Evolutionary conservation across 1,140 invertebrate species (phyloP).

Genomic region (Oryctes rhinoceros): DNA sequence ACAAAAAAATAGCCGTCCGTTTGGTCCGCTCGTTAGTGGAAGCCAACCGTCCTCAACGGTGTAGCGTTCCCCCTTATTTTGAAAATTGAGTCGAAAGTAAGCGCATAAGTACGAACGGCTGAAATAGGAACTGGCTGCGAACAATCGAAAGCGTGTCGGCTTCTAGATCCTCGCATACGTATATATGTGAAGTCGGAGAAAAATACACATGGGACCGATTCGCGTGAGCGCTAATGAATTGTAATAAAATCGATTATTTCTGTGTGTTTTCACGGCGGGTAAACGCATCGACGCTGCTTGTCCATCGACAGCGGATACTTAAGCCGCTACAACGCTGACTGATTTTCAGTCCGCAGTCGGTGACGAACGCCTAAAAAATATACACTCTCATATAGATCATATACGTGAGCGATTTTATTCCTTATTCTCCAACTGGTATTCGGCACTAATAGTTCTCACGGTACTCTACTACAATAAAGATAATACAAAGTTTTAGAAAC

Average conservation of each 20-base stretch:
- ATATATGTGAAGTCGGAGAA: not conserved
- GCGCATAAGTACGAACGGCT: not conserved
- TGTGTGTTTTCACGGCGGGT: constrained; percentile 4
- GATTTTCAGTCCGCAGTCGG: constrained; percentile 11
- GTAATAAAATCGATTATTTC: constrained; percentile 15
- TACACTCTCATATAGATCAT: not conserved
- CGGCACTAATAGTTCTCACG: too few relatives aligned
- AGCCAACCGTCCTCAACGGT: too few relatives aligned
- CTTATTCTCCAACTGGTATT: too few relatives aligned
- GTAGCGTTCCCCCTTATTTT: not conserved
- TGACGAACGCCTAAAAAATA: constrained; percentile 4
- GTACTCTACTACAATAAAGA: too few relatives aligned
- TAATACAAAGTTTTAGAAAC: too few relatives aligned
- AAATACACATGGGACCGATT: not conserved
- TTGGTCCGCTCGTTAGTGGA: too few relatives aligned
- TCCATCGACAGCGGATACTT: constrained; percentile 10
- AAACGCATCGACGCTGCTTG: not conserved
- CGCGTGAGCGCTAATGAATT: constrained; percentile 13
- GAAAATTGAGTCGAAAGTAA: not conserved
- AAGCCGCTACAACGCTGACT: constrained; percentile 1
- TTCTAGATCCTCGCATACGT: not conserved
- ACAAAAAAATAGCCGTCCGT: not conserved
- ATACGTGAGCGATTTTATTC: too few relatives aligned
- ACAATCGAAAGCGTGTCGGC: not conserved
- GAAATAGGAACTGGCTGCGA: not conserved